Conservation (phyloP, 1,140 invertebrate species). For the Eumeta japonica region DNA sequence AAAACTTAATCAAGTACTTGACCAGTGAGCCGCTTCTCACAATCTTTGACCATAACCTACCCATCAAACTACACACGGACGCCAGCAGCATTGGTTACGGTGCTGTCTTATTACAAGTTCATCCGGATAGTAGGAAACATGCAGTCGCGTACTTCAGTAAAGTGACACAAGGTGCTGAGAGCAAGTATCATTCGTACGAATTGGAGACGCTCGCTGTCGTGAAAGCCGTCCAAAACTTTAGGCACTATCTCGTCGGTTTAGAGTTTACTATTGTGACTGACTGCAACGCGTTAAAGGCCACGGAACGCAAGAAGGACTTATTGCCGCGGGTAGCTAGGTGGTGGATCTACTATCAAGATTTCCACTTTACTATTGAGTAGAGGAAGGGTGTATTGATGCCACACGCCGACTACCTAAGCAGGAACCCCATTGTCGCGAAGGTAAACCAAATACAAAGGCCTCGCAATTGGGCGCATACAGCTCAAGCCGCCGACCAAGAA, state of each 20-base stretch:
- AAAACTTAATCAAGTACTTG: slow-evolving; percentile 3
- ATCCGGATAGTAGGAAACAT: slow-evolving; percentile 13
- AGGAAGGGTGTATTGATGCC: slow-evolving; percentile 18
- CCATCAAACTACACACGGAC: slow-evolving; percentile 25
- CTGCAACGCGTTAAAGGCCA: slow-evolving; percentile 28
- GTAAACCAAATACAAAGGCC: slow-evolving; percentile 5
- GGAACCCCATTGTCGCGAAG: too few relatives aligned
- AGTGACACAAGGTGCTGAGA: slow-evolving; percentile 18
- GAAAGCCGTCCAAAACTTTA: slow-evolving; percentile 22
- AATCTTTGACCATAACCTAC: slow-evolving; percentile 15
- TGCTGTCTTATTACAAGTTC: slow-evolving; percentile 16
- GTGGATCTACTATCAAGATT: slow-evolving; percentile 34
- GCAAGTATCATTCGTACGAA: too few relatives aligned
- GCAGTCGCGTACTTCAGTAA: slow-evolving; percentile 25
- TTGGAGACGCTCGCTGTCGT: slow-evolving; percentile 27
- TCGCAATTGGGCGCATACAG: slow-evolving; percentile 9
- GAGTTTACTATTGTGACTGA: slow-evolving; percentile 38
- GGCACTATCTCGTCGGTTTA: slow-evolving; percentile 29
- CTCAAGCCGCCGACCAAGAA: slow-evolving; percentile 8
- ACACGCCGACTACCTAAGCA: slow-evolving; percentile 25
- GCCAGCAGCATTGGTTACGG: slow-evolving; percentile 22
- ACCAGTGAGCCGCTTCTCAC: slow-evolving; percentile 12
- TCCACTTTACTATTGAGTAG: slow-evolving; percentile 33
- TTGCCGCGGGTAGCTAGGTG: slow-evolving; percentile 22
- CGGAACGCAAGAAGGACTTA: slow-evolving; percentile 27